Percentiles rank a stretch among this genome's conserved stretches.
Evolutionary conservation across 2,888 invertebrate species (phyloP).

Genomic region (Azorinus chamasolen): DNA sequence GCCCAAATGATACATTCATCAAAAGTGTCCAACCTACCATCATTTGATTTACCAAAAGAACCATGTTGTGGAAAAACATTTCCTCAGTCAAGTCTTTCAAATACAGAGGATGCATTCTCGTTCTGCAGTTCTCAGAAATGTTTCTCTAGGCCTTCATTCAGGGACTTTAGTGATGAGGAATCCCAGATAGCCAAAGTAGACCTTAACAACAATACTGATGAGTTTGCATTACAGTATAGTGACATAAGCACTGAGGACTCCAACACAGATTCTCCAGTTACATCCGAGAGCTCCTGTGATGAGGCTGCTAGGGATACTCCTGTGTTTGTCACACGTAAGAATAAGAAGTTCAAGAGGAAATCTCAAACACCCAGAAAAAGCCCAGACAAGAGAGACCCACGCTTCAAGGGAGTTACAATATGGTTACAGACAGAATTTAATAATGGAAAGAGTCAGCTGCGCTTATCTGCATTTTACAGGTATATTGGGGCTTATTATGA

Average conservation of each 20-base stretch:
- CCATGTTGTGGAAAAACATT: too few species aligned
- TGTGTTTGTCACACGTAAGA: not conserved
- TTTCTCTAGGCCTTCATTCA: too few species aligned
- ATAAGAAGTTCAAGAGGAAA: constrained; percentile 62
- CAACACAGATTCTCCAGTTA: not conserved
- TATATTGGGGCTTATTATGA: constrained; percentile 30
- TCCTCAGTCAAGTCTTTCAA: too few species aligned
- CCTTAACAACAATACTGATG: not conserved
- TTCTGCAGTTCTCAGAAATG: too few species aligned
- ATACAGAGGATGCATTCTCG: too few species aligned
- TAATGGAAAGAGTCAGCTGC: constrained; percentile 66
- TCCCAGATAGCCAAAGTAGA: too few species aligned
- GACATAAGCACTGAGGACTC: constrained; percentile 2
- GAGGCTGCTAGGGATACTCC: not conserved
- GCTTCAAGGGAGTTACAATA: constrained; percentile 79
- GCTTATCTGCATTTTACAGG: constrained; percentile 78
- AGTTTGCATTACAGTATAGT: not conserved
- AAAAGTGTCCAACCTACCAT: too few species aligned
- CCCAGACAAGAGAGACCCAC: constrained; percentile 74
- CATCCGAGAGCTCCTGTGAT: not conserved
- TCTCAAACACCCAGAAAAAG: constrained; percentile 70
- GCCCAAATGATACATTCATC: too few species aligned
- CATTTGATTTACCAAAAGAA: too few species aligned
- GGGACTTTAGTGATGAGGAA: too few species aligned
- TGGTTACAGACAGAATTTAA: constrained; percentile 72